Conservation (phyloP, 92 coral and sea anemone species). For the Pocillopora grandis region DNA sequence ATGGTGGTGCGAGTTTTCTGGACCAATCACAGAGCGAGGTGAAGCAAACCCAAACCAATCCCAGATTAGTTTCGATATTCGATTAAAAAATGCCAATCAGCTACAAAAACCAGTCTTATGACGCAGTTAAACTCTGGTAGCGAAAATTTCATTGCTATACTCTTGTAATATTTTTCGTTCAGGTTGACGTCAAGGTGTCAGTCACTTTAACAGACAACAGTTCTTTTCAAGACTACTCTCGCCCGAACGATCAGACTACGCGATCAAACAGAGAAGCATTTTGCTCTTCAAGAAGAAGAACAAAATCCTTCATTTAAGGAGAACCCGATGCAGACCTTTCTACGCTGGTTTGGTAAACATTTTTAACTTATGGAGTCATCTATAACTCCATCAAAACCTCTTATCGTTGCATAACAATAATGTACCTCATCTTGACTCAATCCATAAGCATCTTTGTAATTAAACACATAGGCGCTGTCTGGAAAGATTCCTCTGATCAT, state of each 20-base stretch:
- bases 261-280: background rate
- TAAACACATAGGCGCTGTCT: constrained; percentile 53
- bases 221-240: background rate
- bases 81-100: too few relatives aligned
- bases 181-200: too few relatives aligned
- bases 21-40: too few relatives aligned
- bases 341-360: background rate
- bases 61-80: too few relatives aligned
- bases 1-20: too few relatives aligned
- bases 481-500: constrained; percentile 58
- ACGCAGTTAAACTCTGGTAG: too few relatives aligned
- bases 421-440: constrained; percentile 50
- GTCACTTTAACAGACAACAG: too few relatives aligned
- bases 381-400: background rate
- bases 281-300: background rate
- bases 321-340: background rate
- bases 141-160: too few relatives aligned
- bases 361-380: too few relatives aligned
- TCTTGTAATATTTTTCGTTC: too few relatives aligned
- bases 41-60: too few relatives aligned
- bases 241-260: background rate
- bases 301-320: constrained; percentile 42
- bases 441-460: constrained; percentile 46
- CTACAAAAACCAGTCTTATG: too few relatives aligned
- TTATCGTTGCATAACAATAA: background rate